Evolutionary conservation across 2,113 vertebrate species (phyloP).

Genomic region (Cebidichthys violaceus): DNA sequence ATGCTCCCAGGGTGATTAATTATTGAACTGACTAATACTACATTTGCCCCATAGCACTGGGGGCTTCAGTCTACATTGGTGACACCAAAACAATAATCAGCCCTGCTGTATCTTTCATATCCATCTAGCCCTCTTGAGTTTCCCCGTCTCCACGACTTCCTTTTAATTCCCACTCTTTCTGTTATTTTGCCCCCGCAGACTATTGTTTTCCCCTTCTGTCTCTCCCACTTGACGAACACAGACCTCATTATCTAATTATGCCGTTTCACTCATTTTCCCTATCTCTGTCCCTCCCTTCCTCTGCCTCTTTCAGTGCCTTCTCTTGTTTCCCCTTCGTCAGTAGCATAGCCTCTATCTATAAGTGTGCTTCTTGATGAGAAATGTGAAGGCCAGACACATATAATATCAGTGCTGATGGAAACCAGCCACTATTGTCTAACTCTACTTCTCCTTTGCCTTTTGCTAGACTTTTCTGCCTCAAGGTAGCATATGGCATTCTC

Average conservation of each 20-base stretch:
- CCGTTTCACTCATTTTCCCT: conserved; percentile 61
- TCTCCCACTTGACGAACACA: conserved; percentile 58
- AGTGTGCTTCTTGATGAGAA: conserved; percentile 60
- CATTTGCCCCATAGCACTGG: conserved; percentile 80
- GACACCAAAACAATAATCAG: conserved; percentile 77
- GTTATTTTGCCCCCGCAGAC: conserved; percentile 69
- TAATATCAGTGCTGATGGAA: conserved; percentile 69
- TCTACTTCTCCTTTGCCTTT: conserved; percentile 57
- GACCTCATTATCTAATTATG: conserved; percentile 69
- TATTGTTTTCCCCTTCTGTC: conserved; percentile 53
- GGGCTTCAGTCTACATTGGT: conserved; percentile 75
- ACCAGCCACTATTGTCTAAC: conserved; percentile 64
- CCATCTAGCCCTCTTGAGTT: conserved; percentile 34
- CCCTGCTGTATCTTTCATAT: conserved; percentile 64
- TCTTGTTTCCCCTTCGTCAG: conserved; percentile 52
- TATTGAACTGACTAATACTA: conserved; percentile 87
- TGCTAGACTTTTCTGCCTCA: conserved; percentile 71
- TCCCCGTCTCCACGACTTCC: conserved; percentile 32
- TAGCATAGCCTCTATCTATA: conserved; percentile 58
- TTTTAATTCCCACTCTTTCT: conserved; percentile 64
- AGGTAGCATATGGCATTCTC: conserved; percentile 82
- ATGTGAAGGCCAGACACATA: conserved; percentile 65
- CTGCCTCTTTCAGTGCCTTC: conserved; percentile 48
- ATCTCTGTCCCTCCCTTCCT: conserved; percentile 40
- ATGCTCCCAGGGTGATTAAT: conserved; percentile 84